Base-by-base conservation (phyloP, 2,113 vertebrate genomes). In the Gulo gulo region DNA sequence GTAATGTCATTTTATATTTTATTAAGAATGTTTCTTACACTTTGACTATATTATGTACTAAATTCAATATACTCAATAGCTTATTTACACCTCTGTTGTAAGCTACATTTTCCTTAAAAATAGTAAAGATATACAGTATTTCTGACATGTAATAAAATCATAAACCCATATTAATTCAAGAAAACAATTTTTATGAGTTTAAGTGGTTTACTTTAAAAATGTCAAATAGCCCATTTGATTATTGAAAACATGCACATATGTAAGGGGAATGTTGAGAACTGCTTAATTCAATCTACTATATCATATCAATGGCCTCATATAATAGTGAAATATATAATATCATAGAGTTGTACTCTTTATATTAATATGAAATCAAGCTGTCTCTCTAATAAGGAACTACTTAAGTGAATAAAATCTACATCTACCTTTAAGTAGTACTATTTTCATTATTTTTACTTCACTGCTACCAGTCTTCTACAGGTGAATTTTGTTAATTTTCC, bases 81-180 rank as follows among this genome's bases (percentile, higher is more conserved):
- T n/a, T 84, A 6, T 73, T 8, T 31, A 29, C 86, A 3, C 83
- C 8, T 97, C 1, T 65, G 13, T 63, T 63, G 2, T 52, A 96
- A 94, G 55, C 23, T 96, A 76, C 52, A 94, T 94, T 97, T 92
- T 79, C 57, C 39, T 95, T 96, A 93, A 97, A 96, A 95, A 88
- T 31, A 96, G 50, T 96, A 97, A 88, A 93, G 95, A 80, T 71
- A 97, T 95, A 92, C 80, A 96, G 85, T 52, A 69, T n/a, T 90
- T 67, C 88, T 98, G 76, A 97, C 98, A 97, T 82, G n/a, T 93
- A 97, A 97, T 98, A 98, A 98, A 97, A 97, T 98, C 71, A 97
- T 91, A 96, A 98, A 97, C 74, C 95, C 91, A 85, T 98, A 98
- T 98, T 97, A 87, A 98, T 98, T 91, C 90, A 97, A 97, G 81